A percentile compares a stretch with the other conserved stretches of the same genome.
These are phyloP conservation scores for Actenoides lindsayi DNA, from an alignment of 2,113 vertebrate genomes.

Conservation along the genomic window DNA sequence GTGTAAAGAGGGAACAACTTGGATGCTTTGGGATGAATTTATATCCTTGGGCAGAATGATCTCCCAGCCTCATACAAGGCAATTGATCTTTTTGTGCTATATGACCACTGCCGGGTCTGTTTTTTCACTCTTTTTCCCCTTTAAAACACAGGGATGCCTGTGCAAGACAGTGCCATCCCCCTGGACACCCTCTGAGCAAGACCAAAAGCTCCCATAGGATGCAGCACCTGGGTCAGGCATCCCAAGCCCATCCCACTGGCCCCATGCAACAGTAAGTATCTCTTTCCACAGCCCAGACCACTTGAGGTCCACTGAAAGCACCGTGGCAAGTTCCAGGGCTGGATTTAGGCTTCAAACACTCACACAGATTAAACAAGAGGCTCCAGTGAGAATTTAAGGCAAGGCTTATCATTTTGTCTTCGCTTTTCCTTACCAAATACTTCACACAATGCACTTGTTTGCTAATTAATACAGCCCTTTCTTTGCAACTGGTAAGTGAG, in stretches of 20 bases:
- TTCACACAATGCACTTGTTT: not conserved
- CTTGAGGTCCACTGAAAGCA: not conserved
- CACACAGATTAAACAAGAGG: not conserved
- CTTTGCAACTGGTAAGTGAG: not conserved
- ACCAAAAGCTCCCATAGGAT: not conserved
- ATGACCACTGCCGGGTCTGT: not conserved
- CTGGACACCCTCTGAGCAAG: not conserved
- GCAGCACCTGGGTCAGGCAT: fast-evolving
- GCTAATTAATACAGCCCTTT: not conserved
- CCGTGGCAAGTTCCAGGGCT: not conserved
- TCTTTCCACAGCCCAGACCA: not conserved
- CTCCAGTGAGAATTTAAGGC: not conserved
- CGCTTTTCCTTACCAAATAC: not conserved
- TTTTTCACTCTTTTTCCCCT: not conserved
- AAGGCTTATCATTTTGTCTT: not conserved
- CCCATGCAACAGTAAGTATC: not conserved
- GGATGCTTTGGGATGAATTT: not conserved
- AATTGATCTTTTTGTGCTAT: not conserved
- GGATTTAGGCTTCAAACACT: not conserved
- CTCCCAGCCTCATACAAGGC: not conserved
- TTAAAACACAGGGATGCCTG: not conserved
- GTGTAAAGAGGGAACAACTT: not conserved
- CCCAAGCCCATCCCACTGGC: not conserved
- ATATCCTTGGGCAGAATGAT: not conserved
- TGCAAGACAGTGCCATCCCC: not conserved